These are phyloP conservation scores for Oopsacas minuta DNA, from an alignment of 37 sponge, comb jelly and placozoan genomes.

Conservation along the genomic window DNA sequence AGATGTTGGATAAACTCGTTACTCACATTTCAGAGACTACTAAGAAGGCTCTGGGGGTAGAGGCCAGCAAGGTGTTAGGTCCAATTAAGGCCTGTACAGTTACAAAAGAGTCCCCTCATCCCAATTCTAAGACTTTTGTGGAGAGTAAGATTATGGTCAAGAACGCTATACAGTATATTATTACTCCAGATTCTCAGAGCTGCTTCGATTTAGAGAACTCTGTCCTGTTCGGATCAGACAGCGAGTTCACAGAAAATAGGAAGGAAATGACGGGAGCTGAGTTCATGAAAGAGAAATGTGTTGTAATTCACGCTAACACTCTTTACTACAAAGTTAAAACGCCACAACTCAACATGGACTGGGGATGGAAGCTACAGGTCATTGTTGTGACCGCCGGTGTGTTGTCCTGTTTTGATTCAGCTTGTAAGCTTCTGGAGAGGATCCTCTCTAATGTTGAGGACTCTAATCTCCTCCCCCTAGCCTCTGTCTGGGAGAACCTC, in stretches of 20 bases:
- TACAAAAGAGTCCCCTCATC: neutral
- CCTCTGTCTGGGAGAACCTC: conserved; percentile 15
- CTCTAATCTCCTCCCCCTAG: neutral
- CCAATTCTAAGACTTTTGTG: neutral
- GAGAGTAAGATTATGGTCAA: neutral
- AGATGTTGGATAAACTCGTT: neutral
- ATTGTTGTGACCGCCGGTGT: neutral
- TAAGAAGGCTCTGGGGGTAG: neutral
- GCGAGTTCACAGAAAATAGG: neutral
- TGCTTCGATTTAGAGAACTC: neutral
- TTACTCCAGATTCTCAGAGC: neutral
- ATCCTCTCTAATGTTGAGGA: neutral
- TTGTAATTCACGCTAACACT: neutral
- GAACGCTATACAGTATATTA: neutral
- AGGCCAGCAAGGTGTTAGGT: neutral
- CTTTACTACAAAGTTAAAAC: neutral
- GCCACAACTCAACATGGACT: neutral
- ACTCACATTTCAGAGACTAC: neutral
- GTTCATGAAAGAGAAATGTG: neutral
- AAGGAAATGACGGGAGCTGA: neutral
- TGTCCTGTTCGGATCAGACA: neutral
- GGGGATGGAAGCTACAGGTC: neutral
- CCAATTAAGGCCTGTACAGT: neutral
- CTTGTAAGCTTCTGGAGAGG: neutral
- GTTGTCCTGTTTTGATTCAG: neutral